Evolutionary conservation across 2,888 invertebrate species (phyloP).

Genomic region (Lepetodrilus schrolli): DNA sequence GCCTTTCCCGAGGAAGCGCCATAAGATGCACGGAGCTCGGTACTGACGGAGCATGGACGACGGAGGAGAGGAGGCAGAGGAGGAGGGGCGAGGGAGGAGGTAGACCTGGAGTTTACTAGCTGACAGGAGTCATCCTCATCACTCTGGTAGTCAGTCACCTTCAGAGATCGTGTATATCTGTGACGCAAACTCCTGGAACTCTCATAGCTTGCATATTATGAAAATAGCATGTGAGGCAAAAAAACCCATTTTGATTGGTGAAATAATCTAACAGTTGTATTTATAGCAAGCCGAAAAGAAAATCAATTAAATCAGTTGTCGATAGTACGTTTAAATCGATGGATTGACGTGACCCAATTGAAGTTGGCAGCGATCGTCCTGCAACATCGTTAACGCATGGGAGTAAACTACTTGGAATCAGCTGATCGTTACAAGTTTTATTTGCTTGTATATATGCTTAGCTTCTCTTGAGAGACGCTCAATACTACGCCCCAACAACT

Average conservation of each 20-base stretch:
- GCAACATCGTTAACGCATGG: too few relatives aligned
- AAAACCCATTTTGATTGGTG: constrained; percentile 24
- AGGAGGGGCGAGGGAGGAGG: neutral
- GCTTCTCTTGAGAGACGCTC: too few relatives aligned
- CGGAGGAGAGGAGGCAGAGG: neutral
- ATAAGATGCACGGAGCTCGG: neutral
- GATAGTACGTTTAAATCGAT: constrained; percentile 12
- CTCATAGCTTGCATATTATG: constrained; percentile 11
- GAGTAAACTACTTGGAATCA: too few relatives aligned
- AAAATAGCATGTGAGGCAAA: constrained; percentile 23
- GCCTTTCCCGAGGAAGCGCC: constrained; percentile 17
- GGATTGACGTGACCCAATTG: neutral
- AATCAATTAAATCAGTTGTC: constrained; percentile 12
- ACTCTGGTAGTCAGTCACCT: too few relatives aligned
- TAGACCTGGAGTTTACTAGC: too few relatives aligned
- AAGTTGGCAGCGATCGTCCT: too few relatives aligned
- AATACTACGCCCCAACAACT: too few relatives aligned
- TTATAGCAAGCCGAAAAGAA: constrained; percentile 21
- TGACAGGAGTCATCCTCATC: constrained; percentile 19
- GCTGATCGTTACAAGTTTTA: too few relatives aligned
- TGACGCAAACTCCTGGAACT: neutral
- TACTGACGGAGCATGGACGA: neutral
- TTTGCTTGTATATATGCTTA: too few relatives aligned
- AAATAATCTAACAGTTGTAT: constrained; percentile 26
- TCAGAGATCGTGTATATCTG: too few relatives aligned